phyloP scores from a whole-genome alignment of 2,888 invertebrate genomes.

The Ophonus ardosiacus region DNA sequence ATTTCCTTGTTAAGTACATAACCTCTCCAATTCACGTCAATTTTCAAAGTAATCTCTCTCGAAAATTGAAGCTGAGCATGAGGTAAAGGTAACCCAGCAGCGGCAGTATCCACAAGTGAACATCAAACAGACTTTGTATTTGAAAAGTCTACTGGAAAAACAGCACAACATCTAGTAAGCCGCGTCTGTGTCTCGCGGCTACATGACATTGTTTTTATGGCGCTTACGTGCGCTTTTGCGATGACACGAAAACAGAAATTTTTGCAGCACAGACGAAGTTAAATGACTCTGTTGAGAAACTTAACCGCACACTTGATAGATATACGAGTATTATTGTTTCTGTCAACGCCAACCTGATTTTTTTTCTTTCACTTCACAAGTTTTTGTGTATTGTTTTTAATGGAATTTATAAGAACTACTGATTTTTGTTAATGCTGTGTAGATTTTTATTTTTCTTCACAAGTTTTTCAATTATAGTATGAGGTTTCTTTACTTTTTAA shows the following conservation, averaged over 20 bases:
- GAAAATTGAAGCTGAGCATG: constrained; percentile 30
- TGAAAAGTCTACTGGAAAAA: background rate
- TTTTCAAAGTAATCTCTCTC: constrained; percentile 39
- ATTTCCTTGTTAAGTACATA: constrained; percentile 29
- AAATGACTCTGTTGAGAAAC: constrained; percentile 22
- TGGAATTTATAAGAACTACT: background rate
- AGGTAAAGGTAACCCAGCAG: constrained; percentile 15
- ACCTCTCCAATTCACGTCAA: constrained; percentile 37
- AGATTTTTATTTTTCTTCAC: background rate
- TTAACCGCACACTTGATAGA: constrained; percentile 33
- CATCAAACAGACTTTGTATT: constrained; percentile 43
- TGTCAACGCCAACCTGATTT: constrained; percentile 11
- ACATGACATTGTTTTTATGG: constrained; percentile 40
- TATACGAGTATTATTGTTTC: constrained; percentile 13
- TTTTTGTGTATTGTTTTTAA: background rate
- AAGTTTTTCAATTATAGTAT: background rate
- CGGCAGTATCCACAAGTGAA: constrained; percentile 13
- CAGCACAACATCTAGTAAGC: constrained; percentile 26
- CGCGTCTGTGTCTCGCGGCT: constrained; percentile 27
- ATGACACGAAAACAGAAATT: constrained; percentile 36
- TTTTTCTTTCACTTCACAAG: background rate
- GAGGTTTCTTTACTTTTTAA: background rate
- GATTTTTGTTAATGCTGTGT: background rate
- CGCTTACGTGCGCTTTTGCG: constrained; percentile 30
- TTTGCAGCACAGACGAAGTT: constrained; percentile 4